Evolutionary conservation across 2,797 vertebrate genomes (phyloP).

Genomic region (Epinephelus awoara): DNA sequence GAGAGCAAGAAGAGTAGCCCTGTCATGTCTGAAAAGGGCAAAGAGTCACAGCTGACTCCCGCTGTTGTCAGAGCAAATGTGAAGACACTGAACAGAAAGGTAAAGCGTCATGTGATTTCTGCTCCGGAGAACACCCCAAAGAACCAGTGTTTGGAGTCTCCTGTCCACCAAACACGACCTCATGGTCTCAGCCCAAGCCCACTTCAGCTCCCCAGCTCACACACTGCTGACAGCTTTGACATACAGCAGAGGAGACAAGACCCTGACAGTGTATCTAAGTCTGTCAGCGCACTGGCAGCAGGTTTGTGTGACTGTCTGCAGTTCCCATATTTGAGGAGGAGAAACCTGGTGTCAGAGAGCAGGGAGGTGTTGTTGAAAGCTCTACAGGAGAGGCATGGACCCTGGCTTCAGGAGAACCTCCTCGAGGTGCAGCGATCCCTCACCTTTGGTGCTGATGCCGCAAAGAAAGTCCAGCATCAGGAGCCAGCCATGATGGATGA

Average conservation of each 20-base stretch:
- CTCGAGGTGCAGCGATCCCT: slow-evolving; percentile 48
- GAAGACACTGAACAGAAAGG: slow-evolving; percentile 33
- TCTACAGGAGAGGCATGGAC: slow-evolving; percentile 77
- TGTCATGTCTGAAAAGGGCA: slow-evolving; percentile 24
- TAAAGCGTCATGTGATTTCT: slow-evolving; percentile 25
- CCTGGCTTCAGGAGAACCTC: slow-evolving; percentile 75
- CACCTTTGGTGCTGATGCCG: slow-evolving; percentile 14
- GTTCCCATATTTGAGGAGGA: slow-evolving; percentile 53
- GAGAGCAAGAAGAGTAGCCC: slow-evolving; percentile 28
- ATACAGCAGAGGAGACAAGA: slow-evolving; percentile 15
- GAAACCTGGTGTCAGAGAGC: slow-evolving; percentile 75
- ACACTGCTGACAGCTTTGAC: slow-evolving; percentile 13
- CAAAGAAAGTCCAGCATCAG: slow-evolving; percentile 14
- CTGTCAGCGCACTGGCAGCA: slow-evolving; percentile 63
- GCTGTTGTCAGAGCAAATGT: slow-evolving; percentile 25
- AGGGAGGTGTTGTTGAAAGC: slow-evolving; percentile 74
- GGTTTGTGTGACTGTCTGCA: slow-evolving; percentile 69
- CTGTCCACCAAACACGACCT: slow-evolving; percentile 13
- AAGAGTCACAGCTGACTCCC: slow-evolving; percentile 27
- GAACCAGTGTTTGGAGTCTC: slow-evolving; percentile 17
- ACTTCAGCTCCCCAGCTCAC: slow-evolving; percentile 26
- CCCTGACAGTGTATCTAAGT: slow-evolving; percentile 14
- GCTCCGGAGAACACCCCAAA: slow-evolving; percentile 34
- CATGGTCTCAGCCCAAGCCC: slow-evolving; percentile 21
- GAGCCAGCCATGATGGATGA: slow-evolving; percentile 2